A percentile compares a stretch with the other conserved stretches of the same genome.
phyloP scores from a whole-genome alignment of 2,888 invertebrate genomes.

The Polyommatus iphigenia region DNA sequence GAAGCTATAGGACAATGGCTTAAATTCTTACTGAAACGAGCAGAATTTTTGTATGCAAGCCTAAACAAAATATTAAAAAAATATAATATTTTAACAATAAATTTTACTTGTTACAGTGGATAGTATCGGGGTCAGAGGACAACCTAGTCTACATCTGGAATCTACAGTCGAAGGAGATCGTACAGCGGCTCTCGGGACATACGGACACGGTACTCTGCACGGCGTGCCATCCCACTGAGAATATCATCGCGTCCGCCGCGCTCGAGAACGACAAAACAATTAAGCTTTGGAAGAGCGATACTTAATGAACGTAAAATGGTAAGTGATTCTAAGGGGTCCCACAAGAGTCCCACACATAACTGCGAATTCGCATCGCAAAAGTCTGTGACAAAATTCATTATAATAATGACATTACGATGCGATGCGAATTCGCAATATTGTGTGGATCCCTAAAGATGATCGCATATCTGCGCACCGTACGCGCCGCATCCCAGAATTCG shows the following conservation, averaged over 20 bases:
- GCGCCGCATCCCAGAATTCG: no score
- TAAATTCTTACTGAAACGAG: no score
- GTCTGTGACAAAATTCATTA: no score
- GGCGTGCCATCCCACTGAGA: slow-evolving; percentile 99
- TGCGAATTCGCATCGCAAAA: no score
- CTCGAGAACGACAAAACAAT: slow-evolving; percentile 99
- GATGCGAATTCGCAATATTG: no score
- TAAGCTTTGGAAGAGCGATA: slow-evolving; percentile 99
- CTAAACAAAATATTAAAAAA: no score
- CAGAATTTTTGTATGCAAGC: no score
- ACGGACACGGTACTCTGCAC: slow-evolving; percentile 98
- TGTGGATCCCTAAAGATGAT: no score
- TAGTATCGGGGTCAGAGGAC: slow-evolving; percentile 99
- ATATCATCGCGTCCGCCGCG: slow-evolving; percentile 99
- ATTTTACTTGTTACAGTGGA: slow-evolving; percentile 86
- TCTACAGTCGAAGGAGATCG: slow-evolving; percentile 99
- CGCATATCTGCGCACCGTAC: no score
- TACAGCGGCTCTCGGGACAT: slow-evolving; percentile 98
- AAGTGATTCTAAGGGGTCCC: slow-evolving; percentile 28
- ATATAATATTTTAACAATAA: neutral
- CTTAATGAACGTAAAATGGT: slow-evolving; percentile 73
- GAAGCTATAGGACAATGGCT: no score
- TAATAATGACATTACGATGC: no score
- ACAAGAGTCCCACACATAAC: no score
- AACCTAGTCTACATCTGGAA: slow-evolving; percentile 99